Conservation (phyloP, 2,888 invertebrate species). For the Dynastes hyllus region DNA sequence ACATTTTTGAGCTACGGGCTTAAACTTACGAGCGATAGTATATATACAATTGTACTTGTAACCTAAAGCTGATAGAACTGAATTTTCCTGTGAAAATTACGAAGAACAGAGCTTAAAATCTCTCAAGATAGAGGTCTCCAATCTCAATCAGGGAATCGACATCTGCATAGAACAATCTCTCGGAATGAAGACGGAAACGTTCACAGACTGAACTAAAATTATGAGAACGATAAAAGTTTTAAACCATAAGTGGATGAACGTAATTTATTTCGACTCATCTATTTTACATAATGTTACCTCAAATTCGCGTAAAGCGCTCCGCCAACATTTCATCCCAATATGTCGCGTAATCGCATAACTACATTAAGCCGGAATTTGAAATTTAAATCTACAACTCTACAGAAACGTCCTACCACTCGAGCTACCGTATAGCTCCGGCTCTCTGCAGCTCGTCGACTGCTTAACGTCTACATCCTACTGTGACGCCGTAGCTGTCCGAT, state of each 20-base stretch:
- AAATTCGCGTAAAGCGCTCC: conserved; percentile 14
- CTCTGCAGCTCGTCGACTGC: not conserved
- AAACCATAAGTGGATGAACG: not conserved
- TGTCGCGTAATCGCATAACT: conserved; percentile 31
- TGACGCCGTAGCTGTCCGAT: not conserved
- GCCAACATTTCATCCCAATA: conserved; percentile 32
- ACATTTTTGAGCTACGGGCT: too few relatives aligned
- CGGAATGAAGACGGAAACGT: too few relatives aligned
- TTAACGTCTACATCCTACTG: conserved; percentile 18
- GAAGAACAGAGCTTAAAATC: too few relatives aligned
- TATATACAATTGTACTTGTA: too few relatives aligned
- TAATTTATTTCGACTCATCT: not conserved
- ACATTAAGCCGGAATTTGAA: conserved; percentile 29
- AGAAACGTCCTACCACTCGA: not conserved
- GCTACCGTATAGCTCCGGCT: not conserved
- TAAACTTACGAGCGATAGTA: too few relatives aligned
- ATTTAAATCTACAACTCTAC: conserved; percentile 22
- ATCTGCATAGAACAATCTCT: too few relatives aligned
- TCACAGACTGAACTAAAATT: not conserved
- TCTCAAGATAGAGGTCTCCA: too few relatives aligned
- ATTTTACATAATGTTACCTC: conserved; percentile 26
- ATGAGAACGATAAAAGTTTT: conserved; percentile 1
- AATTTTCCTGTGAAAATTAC: too few relatives aligned
- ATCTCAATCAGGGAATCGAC: too few relatives aligned
- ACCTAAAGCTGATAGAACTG: too few relatives aligned